Evolutionary conservation across 2,888 invertebrate genomes (phyloP).

Genomic region (Campoplex capitator): DNA sequence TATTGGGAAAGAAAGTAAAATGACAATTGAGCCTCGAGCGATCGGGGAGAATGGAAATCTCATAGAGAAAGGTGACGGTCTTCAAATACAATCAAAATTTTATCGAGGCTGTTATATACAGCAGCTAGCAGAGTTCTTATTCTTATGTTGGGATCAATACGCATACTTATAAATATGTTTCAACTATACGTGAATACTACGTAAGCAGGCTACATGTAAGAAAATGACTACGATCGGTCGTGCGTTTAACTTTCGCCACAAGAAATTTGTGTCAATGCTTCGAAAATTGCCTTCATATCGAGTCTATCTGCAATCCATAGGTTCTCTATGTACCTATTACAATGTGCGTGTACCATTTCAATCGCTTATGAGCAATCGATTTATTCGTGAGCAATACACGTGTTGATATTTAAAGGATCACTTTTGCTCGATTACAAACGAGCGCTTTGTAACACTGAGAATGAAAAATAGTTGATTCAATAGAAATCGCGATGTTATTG

Average conservation of each 20-base stretch:
- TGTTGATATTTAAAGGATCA: neutral
- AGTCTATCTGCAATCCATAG: constrained; percentile 3
- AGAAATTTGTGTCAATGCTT: constrained; percentile 57
- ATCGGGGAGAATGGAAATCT: constrained; percentile 53
- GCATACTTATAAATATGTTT: neutral
- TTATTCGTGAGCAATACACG: neutral
- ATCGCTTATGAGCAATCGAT: neutral
- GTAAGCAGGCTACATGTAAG: neutral
- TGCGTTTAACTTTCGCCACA: constrained; percentile 58
- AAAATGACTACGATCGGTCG: constrained; percentile 29
- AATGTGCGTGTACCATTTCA: neutral
- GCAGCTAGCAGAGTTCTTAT: neutral
- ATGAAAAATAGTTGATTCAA: too few relatives aligned
- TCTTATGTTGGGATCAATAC: neutral
- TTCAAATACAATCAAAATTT: constrained; percentile 64
- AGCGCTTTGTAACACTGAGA: too few relatives aligned
- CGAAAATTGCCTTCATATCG: constrained; percentile 28
- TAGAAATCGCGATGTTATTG: too few relatives aligned
- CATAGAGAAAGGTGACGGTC: constrained; percentile 64
- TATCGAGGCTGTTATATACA: constrained; percentile 26
- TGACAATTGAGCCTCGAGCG: constrained; percentile 36
- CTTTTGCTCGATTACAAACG: neutral
- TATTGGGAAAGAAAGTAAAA: constrained; percentile 51
- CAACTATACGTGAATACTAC: neutral
- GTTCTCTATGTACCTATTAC: neutral